Evolutionary conservation across 2,888 invertebrate genomes (phyloP).

Genomic region (Cremastinae sp.): DNA sequence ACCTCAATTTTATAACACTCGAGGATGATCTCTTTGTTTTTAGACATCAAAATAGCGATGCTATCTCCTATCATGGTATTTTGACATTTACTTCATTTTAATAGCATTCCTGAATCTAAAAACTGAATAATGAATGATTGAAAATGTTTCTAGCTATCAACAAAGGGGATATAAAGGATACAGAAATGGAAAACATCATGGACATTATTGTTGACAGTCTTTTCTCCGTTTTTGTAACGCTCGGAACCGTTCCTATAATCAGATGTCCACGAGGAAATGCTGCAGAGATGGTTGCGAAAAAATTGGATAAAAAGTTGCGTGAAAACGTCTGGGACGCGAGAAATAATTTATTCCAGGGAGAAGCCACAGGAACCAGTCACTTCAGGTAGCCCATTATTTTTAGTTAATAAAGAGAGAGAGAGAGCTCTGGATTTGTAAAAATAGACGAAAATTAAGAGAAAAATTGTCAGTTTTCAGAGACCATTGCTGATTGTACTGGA

Average conservation of each 20-base stretch:
- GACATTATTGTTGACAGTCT: conserved; percentile 97
- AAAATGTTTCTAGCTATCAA: too few species aligned
- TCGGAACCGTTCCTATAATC: conserved; percentile 87
- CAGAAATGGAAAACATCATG: conserved; percentile 97
- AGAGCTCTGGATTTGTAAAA: neutral
- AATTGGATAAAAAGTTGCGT: conserved; percentile 96
- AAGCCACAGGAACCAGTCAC: conserved; percentile 88
- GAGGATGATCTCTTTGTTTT: conserved; percentile 98
- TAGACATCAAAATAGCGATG: conserved; percentile 95
- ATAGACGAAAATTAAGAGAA: conserved; percentile 9
- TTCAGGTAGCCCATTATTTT: conserved; percentile 77
- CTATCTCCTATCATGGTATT: conserved; percentile 94
- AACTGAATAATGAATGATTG: too few species aligned
- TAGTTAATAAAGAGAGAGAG: conserved; percentile 19
- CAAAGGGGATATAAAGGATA: conserved; percentile 95
- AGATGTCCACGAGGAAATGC: conserved; percentile 97
- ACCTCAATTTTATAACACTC: conserved; percentile 97
- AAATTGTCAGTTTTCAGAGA: conserved; percentile 89
- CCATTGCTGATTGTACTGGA: conserved; percentile 96
- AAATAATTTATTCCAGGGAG: conserved; percentile 96
- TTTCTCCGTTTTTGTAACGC: conserved; percentile 98
- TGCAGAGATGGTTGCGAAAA: conserved; percentile 98
- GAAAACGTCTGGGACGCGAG: conserved; percentile 98
- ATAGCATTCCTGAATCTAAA: neutral
- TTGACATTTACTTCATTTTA: neutral